Percentiles rank a stretch among this genome's conserved stretches.
These are phyloP conservation scores for Megamerina dolium DNA, from an alignment of 2,888 invertebrate species.

Conservation along the genomic window DNA sequence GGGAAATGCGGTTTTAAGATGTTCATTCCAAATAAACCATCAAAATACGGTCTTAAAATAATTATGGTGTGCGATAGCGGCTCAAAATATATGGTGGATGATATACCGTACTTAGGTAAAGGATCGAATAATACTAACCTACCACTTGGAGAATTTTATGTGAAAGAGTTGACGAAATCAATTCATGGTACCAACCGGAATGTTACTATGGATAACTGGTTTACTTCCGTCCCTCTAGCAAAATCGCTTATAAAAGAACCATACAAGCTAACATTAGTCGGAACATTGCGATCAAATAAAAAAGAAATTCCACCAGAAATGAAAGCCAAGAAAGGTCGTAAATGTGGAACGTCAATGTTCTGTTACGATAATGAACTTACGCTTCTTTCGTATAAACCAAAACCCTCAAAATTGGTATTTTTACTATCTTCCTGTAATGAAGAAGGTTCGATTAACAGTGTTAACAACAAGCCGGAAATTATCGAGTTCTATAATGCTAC, in stretches of 20 bases:
- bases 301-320: constrained; percentile 13
- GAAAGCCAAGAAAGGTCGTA: constrained; percentile 6
- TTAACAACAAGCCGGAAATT: constrained; percentile 6
- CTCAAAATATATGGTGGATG: no score
- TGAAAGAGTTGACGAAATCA: constrained; percentile 15
- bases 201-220: constrained; percentile 37
- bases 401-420: constrained; percentile 8
- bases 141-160: constrained; percentile 17
- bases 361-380: constrained; percentile 12
- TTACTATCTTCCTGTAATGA: constrained; percentile 6
- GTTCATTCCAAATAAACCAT: constrained; percentile 21
- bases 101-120: constrained; percentile 20
- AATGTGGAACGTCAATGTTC: constrained; percentile 14
- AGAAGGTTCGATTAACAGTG: constrained; percentile 4
- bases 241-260: constrained; percentile 29
- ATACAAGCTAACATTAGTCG: constrained; percentile 22
- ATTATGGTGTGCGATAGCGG: constrained; percentile 17
- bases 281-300: constrained; percentile 28
- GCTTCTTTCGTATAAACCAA: constrained; percentile 5
- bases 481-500: constrained; percentile 6
- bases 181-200: constrained; percentile 17
- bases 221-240: constrained; percentile 33
- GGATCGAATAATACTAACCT: constrained; percentile 10
- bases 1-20: constrained; percentile 17
- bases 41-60: constrained; percentile 19